Evolutionary conservation across 2,113 vertebrate genomes (phyloP).

Genomic region (Struthidea cinerea): DNA sequence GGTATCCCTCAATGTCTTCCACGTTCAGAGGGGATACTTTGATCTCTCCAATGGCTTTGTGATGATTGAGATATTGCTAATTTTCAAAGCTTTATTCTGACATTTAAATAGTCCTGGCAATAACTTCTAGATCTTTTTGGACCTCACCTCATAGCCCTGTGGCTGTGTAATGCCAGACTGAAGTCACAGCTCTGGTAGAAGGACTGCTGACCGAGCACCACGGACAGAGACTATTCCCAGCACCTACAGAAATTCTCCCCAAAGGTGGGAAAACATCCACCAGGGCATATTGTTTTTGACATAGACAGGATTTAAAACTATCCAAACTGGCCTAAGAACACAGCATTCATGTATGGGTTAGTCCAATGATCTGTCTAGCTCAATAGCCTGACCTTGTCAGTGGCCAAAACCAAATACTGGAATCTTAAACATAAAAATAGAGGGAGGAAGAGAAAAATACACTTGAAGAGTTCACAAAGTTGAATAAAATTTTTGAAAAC

Average conservation of each 20-base stretch:
- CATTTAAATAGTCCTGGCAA: background rate
- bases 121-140: background rate
- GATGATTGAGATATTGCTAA: background rate
- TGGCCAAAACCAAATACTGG: background rate
- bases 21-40: background rate
- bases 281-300: background rate
- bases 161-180: background rate
- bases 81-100: background rate
- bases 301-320: background rate
- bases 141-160: background rate
- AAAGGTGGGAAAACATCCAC: background rate
- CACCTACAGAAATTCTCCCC: background rate
- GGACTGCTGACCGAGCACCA: background rate
- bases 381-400: background rate
- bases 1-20: background rate
- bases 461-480: background rate
- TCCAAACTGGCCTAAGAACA: background rate
- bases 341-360: background rate
- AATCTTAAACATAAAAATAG: background rate
- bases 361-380: background rate
- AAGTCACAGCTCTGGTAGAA: background rate
- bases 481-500: background rate
- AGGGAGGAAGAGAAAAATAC: background rate
- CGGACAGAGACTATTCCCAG: conserved; percentile 10
- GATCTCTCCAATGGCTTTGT: background rate